phyloP scores from a whole-genome alignment of 2,113 vertebrate species.

The Elanus axillaris region DNA sequence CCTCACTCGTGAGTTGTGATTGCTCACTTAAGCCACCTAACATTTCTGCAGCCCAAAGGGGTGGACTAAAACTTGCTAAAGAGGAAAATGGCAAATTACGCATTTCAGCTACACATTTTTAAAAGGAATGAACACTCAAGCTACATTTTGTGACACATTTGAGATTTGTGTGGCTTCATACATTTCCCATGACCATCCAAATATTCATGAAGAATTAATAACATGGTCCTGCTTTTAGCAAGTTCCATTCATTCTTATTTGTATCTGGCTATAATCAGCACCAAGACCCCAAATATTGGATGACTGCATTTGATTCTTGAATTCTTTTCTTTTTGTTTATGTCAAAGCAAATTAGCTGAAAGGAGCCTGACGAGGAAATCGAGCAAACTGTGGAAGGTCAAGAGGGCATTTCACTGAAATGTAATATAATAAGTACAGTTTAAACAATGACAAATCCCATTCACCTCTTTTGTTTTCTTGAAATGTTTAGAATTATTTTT shows the following conservation, averaged over 20 bases:
- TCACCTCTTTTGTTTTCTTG: constrained; percentile 62
- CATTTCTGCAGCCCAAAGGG: not conserved
- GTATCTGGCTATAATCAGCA: constrained; percentile 62
- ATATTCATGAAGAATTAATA: constrained; percentile 64
- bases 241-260: constrained; percentile 58
- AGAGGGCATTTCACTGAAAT: constrained; percentile 56
- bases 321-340: constrained; percentile 52
- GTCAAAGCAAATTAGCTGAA: constrained; percentile 63
- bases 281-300: constrained; percentile 26
- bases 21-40: not conserved
- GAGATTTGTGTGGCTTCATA: constrained; percentile 11
- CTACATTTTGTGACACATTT: not conserved
- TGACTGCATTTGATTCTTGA: constrained; percentile 46
- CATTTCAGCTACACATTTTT: not conserved
- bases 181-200: constrained; percentile 56
- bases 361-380: constrained; percentile 60
- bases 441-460: constrained; percentile 62
- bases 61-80: not conserved
- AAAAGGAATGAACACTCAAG: not conserved
- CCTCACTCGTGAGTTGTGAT: not conserved
- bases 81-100: not conserved
- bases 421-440: constrained; percentile 65
- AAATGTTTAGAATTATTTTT: constrained; percentile 69
- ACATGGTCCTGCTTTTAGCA: constrained; percentile 47
- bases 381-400: constrained; percentile 55